Percentiles rank a stretch among this genome's conserved stretches.
phyloP scores from a whole-genome alignment of 2,113 vertebrate species.

The Osmerus eperlanus region DNA sequence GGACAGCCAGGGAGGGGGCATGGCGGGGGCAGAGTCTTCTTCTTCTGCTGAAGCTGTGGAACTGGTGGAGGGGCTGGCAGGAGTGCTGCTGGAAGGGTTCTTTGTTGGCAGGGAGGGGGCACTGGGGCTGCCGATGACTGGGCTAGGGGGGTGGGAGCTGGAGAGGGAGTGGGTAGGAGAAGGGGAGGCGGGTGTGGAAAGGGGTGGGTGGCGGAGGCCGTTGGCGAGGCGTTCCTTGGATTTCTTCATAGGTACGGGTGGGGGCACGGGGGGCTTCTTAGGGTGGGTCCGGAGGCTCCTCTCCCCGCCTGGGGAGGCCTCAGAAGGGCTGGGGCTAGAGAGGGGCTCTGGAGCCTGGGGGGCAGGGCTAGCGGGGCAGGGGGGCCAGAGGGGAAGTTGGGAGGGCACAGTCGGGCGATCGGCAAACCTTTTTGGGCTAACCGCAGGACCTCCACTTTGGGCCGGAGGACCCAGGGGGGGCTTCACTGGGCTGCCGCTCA shows the following conservation, averaged over 20 bases:
- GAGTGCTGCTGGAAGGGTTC: constrained; percentile 58
- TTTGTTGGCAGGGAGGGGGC: constrained; percentile 77
- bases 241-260: constrained; percentile 94
- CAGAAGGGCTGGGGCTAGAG: constrained; percentile 58
- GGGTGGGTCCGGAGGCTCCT: constrained; percentile 71
- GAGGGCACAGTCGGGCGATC: constrained; percentile 55
- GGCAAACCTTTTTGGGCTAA: constrained; percentile 47
- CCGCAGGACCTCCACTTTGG: constrained; percentile 12
- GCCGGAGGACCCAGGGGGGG: constrained; percentile 14
- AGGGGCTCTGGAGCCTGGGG: constrained; percentile 28
- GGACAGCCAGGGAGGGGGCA: constrained; percentile 81
- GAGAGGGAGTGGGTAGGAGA: constrained; percentile 75
- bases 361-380: constrained; percentile 25
- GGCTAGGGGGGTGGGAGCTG: constrained; percentile 58
- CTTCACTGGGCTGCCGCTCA: constrained; percentile 31
- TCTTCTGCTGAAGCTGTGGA: constrained; percentile 70
- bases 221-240: constrained; percentile 87
- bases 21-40: constrained; percentile 59
- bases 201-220: constrained; percentile 75
- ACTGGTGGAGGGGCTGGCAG: constrained; percentile 56
- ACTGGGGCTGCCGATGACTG: constrained; percentile 56
- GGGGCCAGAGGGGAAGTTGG: constrained; percentile 53
- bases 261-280: constrained; percentile 86
- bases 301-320: constrained; percentile 40
- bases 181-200: constrained; percentile 66